Percentiles rank a stretch among this genome's conserved stretches.
These are phyloP conservation scores for Galaxias olidus DNA, from an alignment of 2,797 vertebrate genomes.

Conservation along the genomic window DNA sequence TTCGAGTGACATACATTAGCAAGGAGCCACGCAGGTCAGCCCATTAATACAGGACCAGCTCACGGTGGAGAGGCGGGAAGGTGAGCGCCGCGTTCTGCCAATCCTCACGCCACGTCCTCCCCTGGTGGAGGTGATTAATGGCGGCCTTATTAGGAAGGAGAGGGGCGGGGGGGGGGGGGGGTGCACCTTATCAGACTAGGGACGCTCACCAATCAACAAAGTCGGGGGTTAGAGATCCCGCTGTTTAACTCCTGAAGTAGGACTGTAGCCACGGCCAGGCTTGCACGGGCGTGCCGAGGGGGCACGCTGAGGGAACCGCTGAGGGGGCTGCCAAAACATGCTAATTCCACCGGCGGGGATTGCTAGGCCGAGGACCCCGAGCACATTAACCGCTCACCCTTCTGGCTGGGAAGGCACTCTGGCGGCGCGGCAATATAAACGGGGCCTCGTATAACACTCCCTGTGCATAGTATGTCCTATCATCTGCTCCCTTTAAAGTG, in stretches of 20 bases:
- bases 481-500: conserved; percentile 7
- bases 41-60: conserved; percentile 67
- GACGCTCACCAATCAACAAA: conserved; percentile 58
- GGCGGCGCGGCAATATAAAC: background rate
- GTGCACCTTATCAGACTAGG: conserved; percentile 67
- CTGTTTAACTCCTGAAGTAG: conserved; percentile 69
- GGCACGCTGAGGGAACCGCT: conserved; percentile 37
- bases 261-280: conserved; percentile 22
- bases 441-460: background rate
- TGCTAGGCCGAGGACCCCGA: conserved; percentile 9
- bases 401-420: background rate
- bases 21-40: conserved; percentile 26
- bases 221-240: conserved; percentile 59
- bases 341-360: conserved; percentile 52
- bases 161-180: too few relatives aligned
- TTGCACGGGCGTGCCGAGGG: background rate
- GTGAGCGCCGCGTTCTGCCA: conserved; percentile 33
- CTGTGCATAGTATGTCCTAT: background rate
- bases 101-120: conserved; percentile 60
- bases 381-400: conserved; percentile 34
- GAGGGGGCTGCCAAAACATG: conserved; percentile 49
- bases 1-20: conserved; percentile 35
- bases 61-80: too few relatives aligned
- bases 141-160: conserved; percentile 57
- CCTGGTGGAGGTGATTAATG: conserved; percentile 71